Evolutionary conservation across 2,113 vertebrate species (phyloP).

Genomic region (Caretta caretta): DNA sequence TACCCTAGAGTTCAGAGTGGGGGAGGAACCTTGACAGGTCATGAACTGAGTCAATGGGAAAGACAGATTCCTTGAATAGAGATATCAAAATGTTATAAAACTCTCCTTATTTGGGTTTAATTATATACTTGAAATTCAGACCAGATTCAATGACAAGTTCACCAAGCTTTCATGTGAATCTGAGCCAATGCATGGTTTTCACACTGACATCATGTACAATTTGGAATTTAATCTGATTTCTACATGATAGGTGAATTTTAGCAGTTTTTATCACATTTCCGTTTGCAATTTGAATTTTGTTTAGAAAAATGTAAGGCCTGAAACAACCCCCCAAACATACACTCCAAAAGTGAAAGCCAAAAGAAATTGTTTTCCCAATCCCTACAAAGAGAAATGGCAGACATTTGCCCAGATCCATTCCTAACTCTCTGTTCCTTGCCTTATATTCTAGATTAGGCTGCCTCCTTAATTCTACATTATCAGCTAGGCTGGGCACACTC

Average conservation of each 20-base stretch:
- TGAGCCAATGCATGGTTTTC: neutral
- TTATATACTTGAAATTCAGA: slow-evolving; percentile 19
- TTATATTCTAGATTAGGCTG: neutral
- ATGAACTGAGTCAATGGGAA: neutral
- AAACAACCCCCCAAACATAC: slow-evolving; percentile 26
- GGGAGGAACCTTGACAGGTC: neutral
- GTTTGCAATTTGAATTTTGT: neutral
- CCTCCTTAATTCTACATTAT: neutral
- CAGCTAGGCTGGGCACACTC: neutral
- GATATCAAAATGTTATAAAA: neutral
- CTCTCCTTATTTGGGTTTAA: neutral
- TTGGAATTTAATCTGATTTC: neutral
- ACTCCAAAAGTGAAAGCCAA: slow-evolving; percentile 46
- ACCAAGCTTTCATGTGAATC: neutral
- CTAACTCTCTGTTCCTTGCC: neutral
- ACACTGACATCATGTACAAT: neutral
- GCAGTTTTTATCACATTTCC: neutral
- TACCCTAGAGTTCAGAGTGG: too few relatives aligned
- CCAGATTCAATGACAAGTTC: neutral
- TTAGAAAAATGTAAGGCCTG: neutral
- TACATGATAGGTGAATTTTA: neutral
- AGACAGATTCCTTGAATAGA: neutral
- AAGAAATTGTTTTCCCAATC: slow-evolving; percentile 1
- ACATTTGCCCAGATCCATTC: neutral
- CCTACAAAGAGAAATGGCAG: neutral